A percentile compares a stretch with the other conserved stretches of the same genome.
These are phyloP conservation scores for Enteromius mattozi DNA, from an alignment of 2,797 vertebrate species.

Conservation along the genomic window DNA sequence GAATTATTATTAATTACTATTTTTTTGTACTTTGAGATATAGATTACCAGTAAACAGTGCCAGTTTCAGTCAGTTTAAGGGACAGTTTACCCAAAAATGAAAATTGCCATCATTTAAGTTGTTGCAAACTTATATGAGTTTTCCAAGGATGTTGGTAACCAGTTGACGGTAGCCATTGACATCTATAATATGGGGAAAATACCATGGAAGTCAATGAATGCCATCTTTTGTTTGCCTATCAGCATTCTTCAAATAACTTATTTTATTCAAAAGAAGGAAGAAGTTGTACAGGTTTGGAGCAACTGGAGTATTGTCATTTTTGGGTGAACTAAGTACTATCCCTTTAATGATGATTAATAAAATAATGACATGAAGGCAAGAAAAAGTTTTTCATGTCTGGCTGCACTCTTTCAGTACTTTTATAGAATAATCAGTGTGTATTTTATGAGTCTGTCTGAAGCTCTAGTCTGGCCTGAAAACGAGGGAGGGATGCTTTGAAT, in stretches of 20 bases:
- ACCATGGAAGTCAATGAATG: background rate
- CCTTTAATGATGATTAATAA: background rate
- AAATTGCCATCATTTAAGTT: background rate
- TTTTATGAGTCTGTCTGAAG: background rate
- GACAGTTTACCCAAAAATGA: background rate
- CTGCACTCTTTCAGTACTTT: background rate
- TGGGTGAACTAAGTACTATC: background rate
- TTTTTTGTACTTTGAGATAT: background rate
- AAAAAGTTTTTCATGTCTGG: background rate
- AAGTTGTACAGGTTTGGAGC: background rate
- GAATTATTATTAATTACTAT: background rate
- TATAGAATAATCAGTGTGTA: background rate
- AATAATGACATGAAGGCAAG: background rate
- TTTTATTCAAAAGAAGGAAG: background rate
- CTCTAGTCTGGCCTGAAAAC: conserved; percentile 19
- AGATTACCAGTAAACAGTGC: background rate
- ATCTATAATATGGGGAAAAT: background rate
- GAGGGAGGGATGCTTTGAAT: conserved; percentile 1
- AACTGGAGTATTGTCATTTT: background rate
- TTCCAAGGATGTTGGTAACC: background rate
- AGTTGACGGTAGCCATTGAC: background rate
- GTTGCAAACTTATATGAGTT: background rate
- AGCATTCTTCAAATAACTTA: background rate
- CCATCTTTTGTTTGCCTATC: background rate
- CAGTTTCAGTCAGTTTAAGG: background rate